phyloP scores from a whole-genome alignment of 2,888 invertebrate species.

The Dendrolimus pini region DNA sequence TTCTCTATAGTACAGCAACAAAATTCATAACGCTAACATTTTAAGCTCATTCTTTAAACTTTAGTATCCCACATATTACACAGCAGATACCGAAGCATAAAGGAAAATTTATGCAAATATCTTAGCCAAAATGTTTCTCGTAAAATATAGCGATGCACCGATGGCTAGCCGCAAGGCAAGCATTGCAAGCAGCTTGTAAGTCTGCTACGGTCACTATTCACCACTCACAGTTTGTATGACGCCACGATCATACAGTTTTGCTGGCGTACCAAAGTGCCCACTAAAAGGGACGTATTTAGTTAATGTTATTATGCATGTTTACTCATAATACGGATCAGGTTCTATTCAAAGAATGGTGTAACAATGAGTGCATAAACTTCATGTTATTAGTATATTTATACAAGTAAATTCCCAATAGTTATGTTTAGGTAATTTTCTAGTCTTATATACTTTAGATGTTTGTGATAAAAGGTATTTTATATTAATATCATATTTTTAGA shows the following conservation, averaged over 20 bases:
- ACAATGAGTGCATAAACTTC: too few species aligned
- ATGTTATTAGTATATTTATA: too few species aligned
- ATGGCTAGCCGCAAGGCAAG: not conserved
- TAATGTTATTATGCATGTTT: constrained; percentile 3
- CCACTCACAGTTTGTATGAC: not conserved
- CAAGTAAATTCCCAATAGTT: too few species aligned
- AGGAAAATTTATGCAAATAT: not conserved
- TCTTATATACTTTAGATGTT: too few species aligned
- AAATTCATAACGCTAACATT: too few species aligned
- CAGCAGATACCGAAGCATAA: not conserved
- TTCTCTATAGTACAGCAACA: too few species aligned
- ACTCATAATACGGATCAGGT: too few species aligned
- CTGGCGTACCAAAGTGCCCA: not conserved
- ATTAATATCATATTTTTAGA: too few species aligned
- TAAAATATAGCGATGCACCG: not conserved
- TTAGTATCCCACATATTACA: not conserved
- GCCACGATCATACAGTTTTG: not conserved
- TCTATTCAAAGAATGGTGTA: too few species aligned
- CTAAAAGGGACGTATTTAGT: not conserved
- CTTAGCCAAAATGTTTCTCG: not conserved
- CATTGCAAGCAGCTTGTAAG: not conserved
- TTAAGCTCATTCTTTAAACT: not conserved
- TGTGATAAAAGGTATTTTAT: too few species aligned
- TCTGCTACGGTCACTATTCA: not conserved
- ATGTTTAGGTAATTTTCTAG: too few species aligned